Base-by-base conservation (phyloP, 2,113 vertebrate genomes). In the Leptobrachium ailaonicum region DNA sequence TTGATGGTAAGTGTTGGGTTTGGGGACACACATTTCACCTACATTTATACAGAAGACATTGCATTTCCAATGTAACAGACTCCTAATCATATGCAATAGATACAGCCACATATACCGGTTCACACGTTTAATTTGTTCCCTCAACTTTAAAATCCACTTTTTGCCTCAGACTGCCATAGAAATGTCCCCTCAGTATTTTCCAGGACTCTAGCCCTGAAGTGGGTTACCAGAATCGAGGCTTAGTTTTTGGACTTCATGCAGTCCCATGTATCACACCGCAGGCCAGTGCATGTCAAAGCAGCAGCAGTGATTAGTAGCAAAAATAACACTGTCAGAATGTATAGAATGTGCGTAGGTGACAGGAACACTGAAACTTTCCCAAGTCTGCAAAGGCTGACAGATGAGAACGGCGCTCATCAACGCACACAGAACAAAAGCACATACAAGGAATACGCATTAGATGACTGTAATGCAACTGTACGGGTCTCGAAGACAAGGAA, bases 311-410 rank as follows among this genome's bases (percentile, higher is more conserved):
- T 73, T 64, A 72, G 71, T 54, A 2, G 58, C 43, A 72, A 32
- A 79, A 54, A 5, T 41, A 9, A 68, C 70, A 32, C 50, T 44
- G n/a, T 32, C 56, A 71, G 42, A 75, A 75, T 53, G 71, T 69
- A 75, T 20, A 72, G 72, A 73, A 81, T 75, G 79, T 74, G 71
- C 13, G 42, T 20, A 80, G 64, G 54, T 69, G 64, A 81, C 11
- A n/a, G 54, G 43, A 50, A 62, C 12, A 41, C 68, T 40, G 45
- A 80, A 80, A 80, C 71, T 56, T 42, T 47, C 20, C 47, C 45
- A 60, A 41, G 9, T 32, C 40, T 60, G 6, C 47, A 32, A 74
- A 58, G n/a, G 44, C 8, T 2, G 10, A 60, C 1, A 10, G 47
- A 50, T 50, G 8, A 50, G 1, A 60, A 60, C 56, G 3, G 50